Conservation (phyloP, 1,140 invertebrate genomes). For the Anastrepha obliqua region DNA sequence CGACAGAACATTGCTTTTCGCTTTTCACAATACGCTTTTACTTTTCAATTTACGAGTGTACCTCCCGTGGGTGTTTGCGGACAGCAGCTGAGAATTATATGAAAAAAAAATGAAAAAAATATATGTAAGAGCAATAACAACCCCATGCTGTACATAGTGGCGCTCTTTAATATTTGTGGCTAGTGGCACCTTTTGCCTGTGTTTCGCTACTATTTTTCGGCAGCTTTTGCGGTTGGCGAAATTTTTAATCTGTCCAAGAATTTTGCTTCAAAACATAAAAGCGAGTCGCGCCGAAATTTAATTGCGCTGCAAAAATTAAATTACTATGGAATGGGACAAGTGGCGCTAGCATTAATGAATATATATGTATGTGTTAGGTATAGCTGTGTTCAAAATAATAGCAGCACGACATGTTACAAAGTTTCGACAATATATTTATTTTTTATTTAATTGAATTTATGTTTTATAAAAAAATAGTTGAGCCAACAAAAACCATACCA, state of each 20-base stretch:
- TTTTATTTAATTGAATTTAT: too few species aligned
- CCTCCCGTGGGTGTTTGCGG: constrained; percentile 38
- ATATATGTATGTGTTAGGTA: background rate
- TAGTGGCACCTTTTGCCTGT: background rate
- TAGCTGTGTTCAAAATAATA: too few species aligned
- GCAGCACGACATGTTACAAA: too few species aligned
- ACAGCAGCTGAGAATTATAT: background rate
- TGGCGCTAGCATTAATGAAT: background rate
- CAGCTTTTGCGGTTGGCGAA: background rate
- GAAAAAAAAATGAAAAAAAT: background rate
- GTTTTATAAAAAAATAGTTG: too few species aligned
- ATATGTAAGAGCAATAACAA: background rate
- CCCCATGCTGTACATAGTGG: background rate
- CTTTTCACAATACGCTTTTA: constrained; percentile 10
- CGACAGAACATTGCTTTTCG: background rate
- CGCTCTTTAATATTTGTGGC: background rate
- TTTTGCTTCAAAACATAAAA: background rate
- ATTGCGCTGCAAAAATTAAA: background rate
- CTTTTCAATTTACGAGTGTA: constrained; percentile 52
- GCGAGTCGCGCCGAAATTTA: background rate
- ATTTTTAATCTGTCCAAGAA: background rate
- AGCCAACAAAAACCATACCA: too few species aligned
- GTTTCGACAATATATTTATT: background rate
- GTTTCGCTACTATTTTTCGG: background rate
- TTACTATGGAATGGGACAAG: background rate